phyloP scores from a whole-genome alignment of 2,113 vertebrate species.

The Daboia siamensis region DNA sequence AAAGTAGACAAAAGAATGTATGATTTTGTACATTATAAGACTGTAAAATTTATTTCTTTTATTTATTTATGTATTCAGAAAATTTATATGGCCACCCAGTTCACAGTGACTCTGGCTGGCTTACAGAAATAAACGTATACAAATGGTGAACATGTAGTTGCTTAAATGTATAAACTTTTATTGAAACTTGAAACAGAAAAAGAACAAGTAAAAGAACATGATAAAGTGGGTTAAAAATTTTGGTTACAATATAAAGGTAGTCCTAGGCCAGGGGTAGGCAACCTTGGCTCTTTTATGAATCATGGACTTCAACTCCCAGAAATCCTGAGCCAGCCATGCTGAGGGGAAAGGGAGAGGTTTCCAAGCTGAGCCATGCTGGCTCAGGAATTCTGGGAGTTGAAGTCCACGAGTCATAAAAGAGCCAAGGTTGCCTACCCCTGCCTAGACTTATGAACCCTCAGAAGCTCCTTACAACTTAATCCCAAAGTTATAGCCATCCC shows the following conservation, averaged over 20 bases:
- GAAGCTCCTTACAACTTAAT: background rate
- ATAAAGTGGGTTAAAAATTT: background rate
- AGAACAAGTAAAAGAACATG: background rate
- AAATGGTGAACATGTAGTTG: background rate
- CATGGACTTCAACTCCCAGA: too few relatives aligned
- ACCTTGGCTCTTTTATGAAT: too few relatives aligned
- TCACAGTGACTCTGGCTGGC: background rate
- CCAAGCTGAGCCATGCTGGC: too few relatives aligned
- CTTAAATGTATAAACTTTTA: background rate
- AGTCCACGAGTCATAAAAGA: too few relatives aligned
- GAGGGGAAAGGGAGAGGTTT: too few relatives aligned
- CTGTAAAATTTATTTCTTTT: background rate
- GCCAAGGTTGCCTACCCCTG: too few relatives aligned
- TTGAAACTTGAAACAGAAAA: background rate
- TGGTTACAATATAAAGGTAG: background rate
- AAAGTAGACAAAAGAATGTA: background rate
- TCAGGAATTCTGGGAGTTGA: too few relatives aligned
- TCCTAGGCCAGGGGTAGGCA: background rate
- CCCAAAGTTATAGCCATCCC: background rate
- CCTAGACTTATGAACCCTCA: background rate
- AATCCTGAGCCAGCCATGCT: too few relatives aligned
- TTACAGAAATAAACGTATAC: background rate
- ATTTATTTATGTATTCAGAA: background rate
- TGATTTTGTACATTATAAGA: background rate
- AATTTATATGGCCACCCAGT: background rate